phyloP scores from a whole-genome alignment of 2,888 invertebrate species.

The Dicyrtomina minuta region DNA sequence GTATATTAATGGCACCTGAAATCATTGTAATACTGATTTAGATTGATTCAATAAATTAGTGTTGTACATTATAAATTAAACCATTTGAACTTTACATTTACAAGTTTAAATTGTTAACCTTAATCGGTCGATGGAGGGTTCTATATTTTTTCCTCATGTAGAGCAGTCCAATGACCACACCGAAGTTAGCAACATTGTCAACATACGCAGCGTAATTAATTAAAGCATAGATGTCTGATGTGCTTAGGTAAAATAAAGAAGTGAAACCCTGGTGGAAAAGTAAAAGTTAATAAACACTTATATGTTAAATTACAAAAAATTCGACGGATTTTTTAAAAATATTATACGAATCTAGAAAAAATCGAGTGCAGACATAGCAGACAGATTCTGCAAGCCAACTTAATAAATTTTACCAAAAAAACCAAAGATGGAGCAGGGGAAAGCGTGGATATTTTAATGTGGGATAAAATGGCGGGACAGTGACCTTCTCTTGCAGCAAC shows the following conservation, averaged over 20 bases:
- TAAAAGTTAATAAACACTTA: not conserved
- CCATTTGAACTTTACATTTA: not conserved
- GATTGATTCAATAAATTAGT: not conserved
- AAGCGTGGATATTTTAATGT: constrained; percentile 72
- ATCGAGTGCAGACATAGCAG: too few relatives aligned
- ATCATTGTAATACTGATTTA: constrained; percentile 18
- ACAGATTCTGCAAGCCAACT: not conserved
- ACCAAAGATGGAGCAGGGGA: constrained; percentile 83
- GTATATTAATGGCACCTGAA: constrained; percentile 65
- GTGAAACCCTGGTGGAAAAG: constrained; percentile 68
- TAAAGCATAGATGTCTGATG: constrained; percentile 76
- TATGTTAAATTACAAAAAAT: not conserved
- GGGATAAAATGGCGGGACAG: constrained; percentile 76
- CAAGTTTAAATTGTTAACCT: constrained; percentile 52
- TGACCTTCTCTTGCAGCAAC: constrained; percentile 75
- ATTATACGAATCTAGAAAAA: not conserved
- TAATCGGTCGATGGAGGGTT: constrained; percentile 75
- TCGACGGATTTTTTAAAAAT: not conserved
- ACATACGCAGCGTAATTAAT: constrained; percentile 83
- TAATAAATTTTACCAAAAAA: constrained; percentile 69
- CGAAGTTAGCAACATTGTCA: constrained; percentile 82
- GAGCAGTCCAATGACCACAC: constrained; percentile 72
- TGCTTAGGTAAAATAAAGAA: constrained; percentile 76
- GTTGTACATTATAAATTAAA: not conserved
- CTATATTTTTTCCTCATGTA: constrained; percentile 72